A percentile compares a stretch with the other conserved stretches of the same genome.
These are phyloP conservation scores for Cassiopea xamachana DNA, from an alignment of 30 jellyfish, hydroid and myxozoan genomes.

Conservation along the genomic window DNA sequence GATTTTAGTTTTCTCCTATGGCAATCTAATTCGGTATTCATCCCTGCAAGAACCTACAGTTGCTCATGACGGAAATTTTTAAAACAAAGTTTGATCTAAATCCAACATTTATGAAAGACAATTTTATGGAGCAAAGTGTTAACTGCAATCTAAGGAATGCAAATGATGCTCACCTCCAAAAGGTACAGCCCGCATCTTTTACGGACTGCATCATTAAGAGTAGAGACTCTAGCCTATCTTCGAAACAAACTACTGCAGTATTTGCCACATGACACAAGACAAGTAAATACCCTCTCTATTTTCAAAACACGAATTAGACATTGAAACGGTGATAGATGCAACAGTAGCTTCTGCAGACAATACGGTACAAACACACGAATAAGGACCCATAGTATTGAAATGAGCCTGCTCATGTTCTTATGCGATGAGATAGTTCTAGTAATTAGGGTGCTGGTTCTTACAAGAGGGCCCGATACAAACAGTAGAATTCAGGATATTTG, in stretches of 20 bases:
- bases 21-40: not conserved
- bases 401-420: no score
- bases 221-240: not conserved
- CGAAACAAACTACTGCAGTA: not conserved
- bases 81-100: slow-evolving; percentile 4
- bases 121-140: not conserved
- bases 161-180: not conserved
- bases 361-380: no score
- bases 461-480: no score
- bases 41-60: slow-evolving; percentile 7
- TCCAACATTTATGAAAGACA: not conserved
- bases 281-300: slow-evolving; percentile 6
- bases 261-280: not conserved
- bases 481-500: no score
- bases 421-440: no score
- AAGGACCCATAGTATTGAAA: no score
- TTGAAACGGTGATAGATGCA: no score
- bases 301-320: not conserved
- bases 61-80: slow-evolving; percentile 3
- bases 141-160: not conserved
- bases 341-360: no score
- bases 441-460: no score
- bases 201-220: not conserved
- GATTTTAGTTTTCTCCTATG: not conserved
- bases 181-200: not conserved